Conservation (phyloP, 2,113 vertebrate genomes). For the Typhlomys cinereus region DNA sequence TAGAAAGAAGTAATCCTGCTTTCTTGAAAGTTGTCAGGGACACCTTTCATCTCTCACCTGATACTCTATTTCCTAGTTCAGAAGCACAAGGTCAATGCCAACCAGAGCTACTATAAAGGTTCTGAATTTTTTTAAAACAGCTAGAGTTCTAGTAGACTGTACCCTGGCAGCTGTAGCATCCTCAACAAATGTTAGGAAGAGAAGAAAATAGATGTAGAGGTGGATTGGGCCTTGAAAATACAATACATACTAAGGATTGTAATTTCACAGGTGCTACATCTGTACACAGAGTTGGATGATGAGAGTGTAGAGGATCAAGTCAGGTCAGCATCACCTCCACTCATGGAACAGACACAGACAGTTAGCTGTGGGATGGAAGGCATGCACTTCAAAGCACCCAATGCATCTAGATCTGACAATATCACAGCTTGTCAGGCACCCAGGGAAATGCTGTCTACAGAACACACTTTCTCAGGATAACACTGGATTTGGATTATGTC, state of each 20-base stretch:
- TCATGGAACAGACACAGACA: neutral
- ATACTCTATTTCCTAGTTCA: conserved; percentile 65
- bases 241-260: conserved; percentile 30
- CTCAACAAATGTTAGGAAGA: conserved; percentile 46
- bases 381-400: neutral
- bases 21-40: conserved; percentile 64
- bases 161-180: conserved; percentile 9
- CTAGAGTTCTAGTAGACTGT: conserved; percentile 44
- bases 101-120: conserved; percentile 61
- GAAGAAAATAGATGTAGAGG: conserved; percentile 12
- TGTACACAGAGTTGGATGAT: neutral
- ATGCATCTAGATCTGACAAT: neutral
- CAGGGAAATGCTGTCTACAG: neutral
- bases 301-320: neutral
- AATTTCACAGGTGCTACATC: conserved; percentile 37
- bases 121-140: conserved; percentile 9
- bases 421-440: neutral
- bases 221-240: conserved; percentile 55
- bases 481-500: neutral
- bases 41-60: conserved; percentile 70
- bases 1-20: conserved; percentile 51
- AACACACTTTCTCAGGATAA: neutral
- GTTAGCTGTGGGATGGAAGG: conserved; percentile 6
- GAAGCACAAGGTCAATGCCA: conserved; percentile 67
- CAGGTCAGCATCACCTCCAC: neutral